Evolutionary conservation across 2,888 invertebrate species (phyloP), one percentile per base, ranked within the genome.

Genomic region (Pachydiplax longipennis): DNA sequence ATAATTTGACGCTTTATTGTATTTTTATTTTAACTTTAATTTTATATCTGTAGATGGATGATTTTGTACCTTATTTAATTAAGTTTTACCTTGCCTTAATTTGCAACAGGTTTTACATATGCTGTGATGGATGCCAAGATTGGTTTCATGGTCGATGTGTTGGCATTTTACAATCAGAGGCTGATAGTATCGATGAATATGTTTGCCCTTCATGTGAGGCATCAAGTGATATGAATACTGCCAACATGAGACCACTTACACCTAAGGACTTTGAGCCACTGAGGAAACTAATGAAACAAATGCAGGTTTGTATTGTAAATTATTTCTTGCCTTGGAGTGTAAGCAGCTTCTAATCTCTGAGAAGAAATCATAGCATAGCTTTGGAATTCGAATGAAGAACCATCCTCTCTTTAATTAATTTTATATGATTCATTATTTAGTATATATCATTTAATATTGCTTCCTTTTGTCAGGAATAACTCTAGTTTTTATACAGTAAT

Each of bases 101-200:
- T 10, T 37, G 6, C n/a, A 25, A 58, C 93, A 98, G 98, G 94
- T 99, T 99, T 95, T 99, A 99, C 94, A 99, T 99, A 93, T 99
- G 99, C 93, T 99, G 99, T 94, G 99, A 99, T 95, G 97, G 97
- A 92, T 99, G 99, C 94, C 98, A 99, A 94, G 99, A 99, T 94
- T 99, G 99, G 99, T 99, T 99, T 95, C 99, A 99, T 94, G 99
- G 99, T 12, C 96, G 98, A 91, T 99, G 99, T 94, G 99, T 99
- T 81, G 99, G 99, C 73, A 98, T 99, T 93, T 94, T 98, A 90
- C 98, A 98, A 93, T 97, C 98, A 4, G 98, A 98, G 94, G 99
- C 98, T 37, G 98, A 99, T 93, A 97, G 97, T 92, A 98, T 99
- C 92, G 99, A 99, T 93, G 98, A 98, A 93, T 99, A 99, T 93